A percentile compares a stretch with the other conserved stretches of the same genome.
phyloP scores from a whole-genome alignment of 2,797 vertebrate genomes.

The Lacerta agilis region DNA sequence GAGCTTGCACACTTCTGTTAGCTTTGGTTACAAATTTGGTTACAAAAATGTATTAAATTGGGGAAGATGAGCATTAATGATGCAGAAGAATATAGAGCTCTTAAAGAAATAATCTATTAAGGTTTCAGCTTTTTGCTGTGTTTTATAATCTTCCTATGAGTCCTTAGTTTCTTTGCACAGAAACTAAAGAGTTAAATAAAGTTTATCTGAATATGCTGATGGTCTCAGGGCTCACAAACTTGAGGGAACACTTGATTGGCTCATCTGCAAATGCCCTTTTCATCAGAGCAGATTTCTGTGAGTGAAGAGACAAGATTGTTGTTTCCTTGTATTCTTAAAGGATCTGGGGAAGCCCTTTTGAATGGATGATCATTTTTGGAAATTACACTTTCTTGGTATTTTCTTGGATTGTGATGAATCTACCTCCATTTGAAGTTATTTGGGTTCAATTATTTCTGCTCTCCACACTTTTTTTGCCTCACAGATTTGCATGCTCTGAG shows the following conservation, averaged over 20 bases:
- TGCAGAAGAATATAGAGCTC: background rate
- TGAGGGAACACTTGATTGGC: background rate
- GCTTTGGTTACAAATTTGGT: background rate
- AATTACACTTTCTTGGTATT: conserved; percentile 37
- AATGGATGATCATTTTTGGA: conserved; percentile 15
- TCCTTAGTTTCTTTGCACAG: background rate
- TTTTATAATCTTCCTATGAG: background rate
- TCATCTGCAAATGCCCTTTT: background rate
- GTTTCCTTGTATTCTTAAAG: conserved; percentile 16
- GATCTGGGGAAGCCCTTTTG: conserved; percentile 68
- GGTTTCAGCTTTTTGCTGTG: background rate
- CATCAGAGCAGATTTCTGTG: background rate
- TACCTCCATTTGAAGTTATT: conserved; percentile 81
- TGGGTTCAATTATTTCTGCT: conserved; percentile 61
- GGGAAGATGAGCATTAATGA: background rate
- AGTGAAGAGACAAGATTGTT: background rate
- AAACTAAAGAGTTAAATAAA: conserved; percentile 9
- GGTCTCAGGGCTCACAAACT: background rate
- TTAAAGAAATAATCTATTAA: background rate
- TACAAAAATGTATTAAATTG: background rate
- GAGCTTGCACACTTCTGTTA: background rate
- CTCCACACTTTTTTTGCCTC: background rate
- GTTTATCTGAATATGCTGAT: background rate
- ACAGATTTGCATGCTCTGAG: background rate
- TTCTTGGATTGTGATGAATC: conserved; percentile 80